These are phyloP conservation scores for Anagrus nilaparvatae DNA, from an alignment of 1,140 invertebrate species.

Conservation along the genomic window DNA sequence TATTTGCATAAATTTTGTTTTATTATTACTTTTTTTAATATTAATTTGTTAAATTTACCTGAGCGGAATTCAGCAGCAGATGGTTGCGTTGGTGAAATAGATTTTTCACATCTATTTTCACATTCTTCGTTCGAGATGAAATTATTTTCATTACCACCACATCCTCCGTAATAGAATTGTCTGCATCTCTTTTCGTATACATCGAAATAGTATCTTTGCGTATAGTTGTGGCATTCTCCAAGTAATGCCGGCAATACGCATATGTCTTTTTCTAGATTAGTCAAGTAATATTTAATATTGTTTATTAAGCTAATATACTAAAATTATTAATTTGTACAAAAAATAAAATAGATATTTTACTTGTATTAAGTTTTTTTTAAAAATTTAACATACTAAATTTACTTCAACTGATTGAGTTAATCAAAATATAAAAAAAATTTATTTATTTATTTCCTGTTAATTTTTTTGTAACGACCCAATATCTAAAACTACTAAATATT, in stretches of 20 bases:
- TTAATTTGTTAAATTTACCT: constrained; percentile 22
- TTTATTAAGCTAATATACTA: too few relatives aligned
- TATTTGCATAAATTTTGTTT: neutral
- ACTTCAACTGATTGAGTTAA: too few relatives aligned
- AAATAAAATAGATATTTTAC: too few relatives aligned
- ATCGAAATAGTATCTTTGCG: constrained; percentile 76
- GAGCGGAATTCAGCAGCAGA: constrained; percentile 30
- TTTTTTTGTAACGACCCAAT: too few relatives aligned
- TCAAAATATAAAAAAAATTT: too few relatives aligned
- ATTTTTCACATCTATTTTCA: constrained; percentile 47
- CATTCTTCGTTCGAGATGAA: constrained; percentile 61
- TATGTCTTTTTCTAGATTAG: constrained; percentile 57
- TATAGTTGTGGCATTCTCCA: constrained; percentile 74
- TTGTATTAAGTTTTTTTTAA: too few relatives aligned
- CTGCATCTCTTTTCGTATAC: constrained; percentile 56
- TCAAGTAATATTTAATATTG: too few relatives aligned
- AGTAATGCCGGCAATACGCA: constrained; percentile 64
- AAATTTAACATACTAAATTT: too few relatives aligned
- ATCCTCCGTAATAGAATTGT: constrained; percentile 74
- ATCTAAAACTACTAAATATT: too few relatives aligned
- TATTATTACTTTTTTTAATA: neutral
- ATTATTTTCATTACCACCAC: constrained; percentile 73
- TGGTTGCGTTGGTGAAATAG: constrained; percentile 27
- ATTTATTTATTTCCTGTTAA: too few relatives aligned
- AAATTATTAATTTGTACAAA: too few relatives aligned